Base-by-base conservation (phyloP, 2,888 invertebrate genomes). In the Sympetrum striolatum region DNA sequence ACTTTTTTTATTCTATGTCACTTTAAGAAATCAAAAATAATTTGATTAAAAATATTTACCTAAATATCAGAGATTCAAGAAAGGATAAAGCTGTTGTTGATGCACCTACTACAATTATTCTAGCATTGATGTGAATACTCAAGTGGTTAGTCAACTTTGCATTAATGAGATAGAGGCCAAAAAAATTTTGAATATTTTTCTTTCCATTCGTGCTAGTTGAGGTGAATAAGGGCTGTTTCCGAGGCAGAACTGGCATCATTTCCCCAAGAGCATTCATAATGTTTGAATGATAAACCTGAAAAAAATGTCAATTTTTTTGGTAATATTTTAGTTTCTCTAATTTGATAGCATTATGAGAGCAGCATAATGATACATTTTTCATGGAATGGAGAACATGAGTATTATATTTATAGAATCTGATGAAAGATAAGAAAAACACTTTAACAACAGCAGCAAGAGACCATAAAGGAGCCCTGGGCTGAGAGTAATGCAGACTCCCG, bases 101-200 rank as follows among this genome's bases (percentile, higher is more conserved):
- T 0, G 95, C 95, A 0, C 96, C 96, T 0, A 96, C 95, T 0
- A 97, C 95, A 0, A 96, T 95, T 79, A 97, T 95, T 92, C 95
- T 95, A 22, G 94, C 94, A 91, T 96, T 96, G 14, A 96, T 94
- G 73, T 94, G 94, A 0, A 94, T 93, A 92, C 95, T 95, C 0
- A 94, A 94, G 25, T 95, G 91, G 92, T 94, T 94, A 3, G 95
- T 94, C 82, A 95, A 92, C 0, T 95, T 94, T 0, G 95, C 93
- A 80, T 95, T 95, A 80, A 95, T 93, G 2, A 95, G 92, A 93
- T 95, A 96, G 0, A 96, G 93, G 0, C 96, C 95, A 91, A 95
- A 95, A 18, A 94, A 94, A 12, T 86, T 60, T 86, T 64, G 73
- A 1, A n/a, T 44, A 90, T 48, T 12, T 90, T 12, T 90, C 90